Percentiles rank a stretch among this genome's conserved stretches.
These are phyloP conservation scores for Ichneumoninae sp. DNA, from an alignment of 2,888 invertebrate genomes.

Conservation along the genomic window DNA sequence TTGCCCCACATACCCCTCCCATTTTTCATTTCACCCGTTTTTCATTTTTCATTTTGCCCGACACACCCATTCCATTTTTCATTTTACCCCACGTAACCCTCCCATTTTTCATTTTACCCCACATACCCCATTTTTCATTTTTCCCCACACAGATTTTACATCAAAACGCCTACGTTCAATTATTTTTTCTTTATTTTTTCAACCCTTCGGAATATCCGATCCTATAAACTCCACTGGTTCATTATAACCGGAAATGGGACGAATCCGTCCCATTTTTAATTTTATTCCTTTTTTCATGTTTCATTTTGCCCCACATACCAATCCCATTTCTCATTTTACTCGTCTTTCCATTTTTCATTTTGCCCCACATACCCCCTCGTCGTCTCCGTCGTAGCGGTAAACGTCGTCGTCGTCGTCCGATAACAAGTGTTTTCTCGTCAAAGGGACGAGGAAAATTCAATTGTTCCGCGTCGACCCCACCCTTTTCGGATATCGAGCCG, in stretches of 20 bases:
- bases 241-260: constrained; percentile 15
- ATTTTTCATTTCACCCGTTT: too few species aligned
- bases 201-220: background rate
- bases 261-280: background rate
- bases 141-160: constrained; percentile 49
- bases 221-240: background rate
- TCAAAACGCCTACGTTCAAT: constrained; percentile 55
- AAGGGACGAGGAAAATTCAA: constrained; percentile 62
- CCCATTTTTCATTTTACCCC: too few species aligned
- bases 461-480: constrained; percentile 44
- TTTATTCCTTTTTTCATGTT: background rate
- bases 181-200: constrained; percentile 39
- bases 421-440: constrained; percentile 52
- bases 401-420: constrained; percentile 37
- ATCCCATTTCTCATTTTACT: background rate
- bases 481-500: constrained; percentile 51
- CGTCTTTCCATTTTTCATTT: background rate
- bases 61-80: too few species aligned
- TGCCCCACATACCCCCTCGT: background rate
- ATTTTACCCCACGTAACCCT: too few species aligned
- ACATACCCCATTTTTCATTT: too few species aligned
- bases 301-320: background rate
- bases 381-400: constrained; percentile 1
- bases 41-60: too few species aligned
- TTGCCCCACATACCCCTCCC: too few species aligned